Percentiles rank a stretch among this genome's conserved stretches.
Evolutionary conservation across 2,888 invertebrate genomes (phyloP).

Genomic region (Pseudococcus viburni): DNA sequence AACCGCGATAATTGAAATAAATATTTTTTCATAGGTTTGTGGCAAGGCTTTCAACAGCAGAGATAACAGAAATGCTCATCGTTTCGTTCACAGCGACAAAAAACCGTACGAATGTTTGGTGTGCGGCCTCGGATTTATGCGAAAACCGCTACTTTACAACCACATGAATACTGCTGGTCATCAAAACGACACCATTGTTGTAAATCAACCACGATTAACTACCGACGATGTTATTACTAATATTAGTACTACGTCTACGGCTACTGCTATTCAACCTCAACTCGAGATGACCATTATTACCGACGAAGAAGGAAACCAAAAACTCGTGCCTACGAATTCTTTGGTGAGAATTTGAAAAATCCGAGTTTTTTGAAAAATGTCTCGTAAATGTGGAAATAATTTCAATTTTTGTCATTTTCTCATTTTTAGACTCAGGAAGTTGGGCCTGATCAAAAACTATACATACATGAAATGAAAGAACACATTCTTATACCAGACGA

Average conservation of each 20-base stretch:
- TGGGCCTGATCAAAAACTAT: slow-evolving; percentile 52
- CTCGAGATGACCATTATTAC: slow-evolving; percentile 71
- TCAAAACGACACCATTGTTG: slow-evolving; percentile 84
- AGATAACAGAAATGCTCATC: slow-evolving; percentile 87
- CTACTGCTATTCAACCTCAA: slow-evolving; percentile 71
- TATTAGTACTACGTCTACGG: slow-evolving; percentile 68
- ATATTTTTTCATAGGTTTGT: slow-evolving; percentile 76
- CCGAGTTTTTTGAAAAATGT: neutral
- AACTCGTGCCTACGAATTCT: slow-evolving; percentile 68
- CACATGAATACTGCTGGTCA: slow-evolving; percentile 84
- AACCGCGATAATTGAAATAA: too few relatives aligned
- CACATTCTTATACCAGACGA: slow-evolving; percentile 62
- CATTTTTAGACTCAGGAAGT: slow-evolving; percentile 56
- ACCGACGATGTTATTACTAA: slow-evolving; percentile 66
- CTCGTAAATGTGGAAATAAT: neutral
- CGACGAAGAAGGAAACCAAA: slow-evolving; percentile 69
- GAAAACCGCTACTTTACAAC: slow-evolving; percentile 83
- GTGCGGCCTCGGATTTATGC: slow-evolving; percentile 87
- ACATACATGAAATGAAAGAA: slow-evolving; percentile 62
- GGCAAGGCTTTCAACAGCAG: slow-evolving; percentile 87
- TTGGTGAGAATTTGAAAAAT: slow-evolving; percentile 63
- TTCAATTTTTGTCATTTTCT: neutral
- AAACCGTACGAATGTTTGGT: slow-evolving; percentile 88
- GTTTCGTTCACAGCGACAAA: slow-evolving; percentile 88
- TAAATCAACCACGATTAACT: slow-evolving; percentile 85